Evolutionary conservation across 2,888 invertebrate genomes (phyloP), one percentile per base, ranked within the genome.

Genomic region (Osedax frankpressi): DNA sequence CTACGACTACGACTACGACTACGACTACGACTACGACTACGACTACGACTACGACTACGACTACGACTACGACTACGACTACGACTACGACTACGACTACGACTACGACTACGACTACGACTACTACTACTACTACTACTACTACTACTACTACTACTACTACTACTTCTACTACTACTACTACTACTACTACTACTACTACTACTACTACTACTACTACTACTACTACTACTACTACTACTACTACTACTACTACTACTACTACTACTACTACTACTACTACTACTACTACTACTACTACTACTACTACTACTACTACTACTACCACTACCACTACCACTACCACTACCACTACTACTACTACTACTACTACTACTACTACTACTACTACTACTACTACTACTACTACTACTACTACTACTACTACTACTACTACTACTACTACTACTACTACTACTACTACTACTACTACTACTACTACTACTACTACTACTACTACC

Each of bases 111-210:
- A 65, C 65, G 6, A 65, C 65, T 65, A 65, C 26, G 6, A 65
- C 65, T 65, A 65, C 65, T 65, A 65, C 65, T 65, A 65, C 65
- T 65, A 65, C 65, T 65, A 65, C 65, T 65, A 65, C 65, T 65
- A 65, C 65, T 65, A 65, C 65, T 65, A 65, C 65, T 65, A 65
- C 65, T 65, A 65, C 65, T 65, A 65, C 65, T 65, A 65, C 65
- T 65, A 65, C 65, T 65, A 65, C 65, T 65, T 14, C 26, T 65
- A 65, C 26, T 65, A 65, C 65, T 65, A 65, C 65, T 65, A 65
- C 65, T 65, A 65, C 65, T 65, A 65, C 65, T 65, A 65, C 65
- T 65, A 65, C 65, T 65, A 65, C 65, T 65, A 65, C 65, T 65
- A 65, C 65, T 65, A 65, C 65, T 65, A 65, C 65, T 65, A 65